A percentile compares a stretch with the other conserved stretches of the same genome.
Conservation (phyloP, 2,888 invertebrate genomes). For the Cactoblastis cactorum region DNA sequence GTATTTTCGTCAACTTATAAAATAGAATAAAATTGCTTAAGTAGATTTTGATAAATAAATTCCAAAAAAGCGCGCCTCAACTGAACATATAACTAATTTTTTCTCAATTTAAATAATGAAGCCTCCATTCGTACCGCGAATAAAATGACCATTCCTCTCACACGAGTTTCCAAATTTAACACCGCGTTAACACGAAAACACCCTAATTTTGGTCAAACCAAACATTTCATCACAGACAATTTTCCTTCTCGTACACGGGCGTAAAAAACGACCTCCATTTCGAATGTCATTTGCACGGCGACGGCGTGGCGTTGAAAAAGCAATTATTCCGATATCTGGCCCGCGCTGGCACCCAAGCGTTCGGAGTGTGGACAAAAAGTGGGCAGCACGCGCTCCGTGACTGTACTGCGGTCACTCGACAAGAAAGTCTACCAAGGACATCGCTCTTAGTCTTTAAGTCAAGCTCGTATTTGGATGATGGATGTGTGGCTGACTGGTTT, state of each 20-base stretch:
- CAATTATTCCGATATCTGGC: conserved; percentile 77
- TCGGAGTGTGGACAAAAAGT: conserved; percentile 50
- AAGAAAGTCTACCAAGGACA: conserved; percentile 66
- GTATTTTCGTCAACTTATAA: too few species aligned
- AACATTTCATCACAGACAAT: conserved; percentile 69
- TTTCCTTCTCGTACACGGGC: conserved; percentile 59
- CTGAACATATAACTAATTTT: too few species aligned
- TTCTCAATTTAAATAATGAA: too few species aligned
- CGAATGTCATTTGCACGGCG: conserved; percentile 79
- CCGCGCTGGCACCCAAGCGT: conserved; percentile 57
- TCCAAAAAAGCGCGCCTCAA: too few species aligned
- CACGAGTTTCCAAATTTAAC: conserved; percentile 11
- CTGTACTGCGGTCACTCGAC: conserved; percentile 38
- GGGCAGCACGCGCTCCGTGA: conserved; percentile 69
- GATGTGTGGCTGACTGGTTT: not conserved
- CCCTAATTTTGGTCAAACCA: conserved; percentile 39
- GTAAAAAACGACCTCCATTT: conserved; percentile 76
- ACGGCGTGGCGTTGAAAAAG: conserved; percentile 77
- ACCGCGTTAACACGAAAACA: conserved; percentile 11
- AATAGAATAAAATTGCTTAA: too few species aligned
- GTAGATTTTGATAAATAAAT: too few species aligned
- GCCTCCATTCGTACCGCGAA: not conserved
- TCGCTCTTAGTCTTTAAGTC: too few species aligned
- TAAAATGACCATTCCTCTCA: not conserved
- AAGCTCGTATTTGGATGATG: too few species aligned